Base-by-base conservation (phyloP, 2,888 invertebrate genomes). In the Scrobipalpa costella region DNA sequence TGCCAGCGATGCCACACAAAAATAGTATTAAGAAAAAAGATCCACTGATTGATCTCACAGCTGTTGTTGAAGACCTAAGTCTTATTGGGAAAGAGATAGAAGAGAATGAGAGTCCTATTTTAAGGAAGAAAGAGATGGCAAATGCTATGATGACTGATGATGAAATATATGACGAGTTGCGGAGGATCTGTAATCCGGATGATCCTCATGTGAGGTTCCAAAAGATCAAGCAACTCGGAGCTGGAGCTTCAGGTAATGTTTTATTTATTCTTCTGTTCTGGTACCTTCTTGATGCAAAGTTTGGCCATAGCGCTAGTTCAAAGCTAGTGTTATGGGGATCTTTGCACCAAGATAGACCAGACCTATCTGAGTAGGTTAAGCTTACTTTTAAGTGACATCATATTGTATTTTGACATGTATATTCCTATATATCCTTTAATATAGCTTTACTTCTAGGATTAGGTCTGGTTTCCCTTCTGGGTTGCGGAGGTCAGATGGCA, bases 191-290 rank as follows among this genome's bases (percentile, higher is more conserved):
- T 74, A 96, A 96, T 79, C 92, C 94, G 9, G 96, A 95, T 62
- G 95, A 98, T 88, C 98, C 98, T 0, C 92, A 94, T 68, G 92
- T 94, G 21, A 94, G 96, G 69, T 98, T 98, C 83, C 94, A 95
- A 69, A 93, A 95, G 68, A 93, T 95, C 68, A 95, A 95, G 78
- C 97, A 98, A 82, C 94, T 98, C 59, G 98, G 98, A 61, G 95
- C 96, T 34, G 98, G 98, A 13, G 98, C 98, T 55, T 98, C 98
- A 38, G 92, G 92, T 92, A 81, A n/a, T 44, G 44, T 44, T 0
- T 44, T 44, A 1, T 11, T 40, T 40, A 9, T 13, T 40, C 13
- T 40, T 3, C 1, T 9, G 13, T 40, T 13, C 13, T 11, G 13
- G n/a, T n/a, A n/a, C n/a, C n/a, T n/a, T n/a, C n/a, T n/a, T n/a